These are phyloP conservation scores for Lasiommata megera DNA, from an alignment of 2,888 invertebrate species.

Conservation along the genomic window DNA sequence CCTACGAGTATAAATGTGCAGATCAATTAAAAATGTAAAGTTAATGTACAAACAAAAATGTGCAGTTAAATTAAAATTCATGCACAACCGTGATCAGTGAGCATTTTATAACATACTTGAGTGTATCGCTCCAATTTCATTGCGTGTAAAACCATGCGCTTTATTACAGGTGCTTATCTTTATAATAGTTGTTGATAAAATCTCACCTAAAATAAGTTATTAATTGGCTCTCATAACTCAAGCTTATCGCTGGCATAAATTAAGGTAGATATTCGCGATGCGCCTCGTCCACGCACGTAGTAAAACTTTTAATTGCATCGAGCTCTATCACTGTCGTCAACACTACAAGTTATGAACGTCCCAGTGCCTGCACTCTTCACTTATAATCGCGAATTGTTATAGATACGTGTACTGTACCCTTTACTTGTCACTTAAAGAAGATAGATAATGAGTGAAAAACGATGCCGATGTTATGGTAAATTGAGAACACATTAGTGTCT, in stretches of 20 bases:
- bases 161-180: slow-evolving; percentile 3
- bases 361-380: slow-evolving; percentile 30
- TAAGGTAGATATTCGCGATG: slow-evolving; percentile 66
- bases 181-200: slow-evolving; percentile 43
- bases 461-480: no score
- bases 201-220: slow-evolving; percentile 72
- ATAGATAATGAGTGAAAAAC: no score
- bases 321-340: slow-evolving; percentile 76
- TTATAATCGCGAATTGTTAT: slow-evolving; percentile 2
- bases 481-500: no score
- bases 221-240: slow-evolving; percentile 76
- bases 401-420: background rate
- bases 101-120: no score
- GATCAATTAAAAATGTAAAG: no score
- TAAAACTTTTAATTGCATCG: slow-evolving; percentile 80
- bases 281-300: slow-evolving; percentile 78
- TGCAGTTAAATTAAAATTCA: no score
- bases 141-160: background rate
- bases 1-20: no score
- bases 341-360: slow-evolving; percentile 66
- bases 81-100: no score
- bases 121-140: no score
- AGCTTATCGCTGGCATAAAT: slow-evolving; percentile 75
- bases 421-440: no score
- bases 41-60: no score